Percentiles rank a stretch among this genome's conserved stretches.
phyloP scores from a whole-genome alignment of 2,113 vertebrate species.

The Oenanthe melanoleuca region DNA sequence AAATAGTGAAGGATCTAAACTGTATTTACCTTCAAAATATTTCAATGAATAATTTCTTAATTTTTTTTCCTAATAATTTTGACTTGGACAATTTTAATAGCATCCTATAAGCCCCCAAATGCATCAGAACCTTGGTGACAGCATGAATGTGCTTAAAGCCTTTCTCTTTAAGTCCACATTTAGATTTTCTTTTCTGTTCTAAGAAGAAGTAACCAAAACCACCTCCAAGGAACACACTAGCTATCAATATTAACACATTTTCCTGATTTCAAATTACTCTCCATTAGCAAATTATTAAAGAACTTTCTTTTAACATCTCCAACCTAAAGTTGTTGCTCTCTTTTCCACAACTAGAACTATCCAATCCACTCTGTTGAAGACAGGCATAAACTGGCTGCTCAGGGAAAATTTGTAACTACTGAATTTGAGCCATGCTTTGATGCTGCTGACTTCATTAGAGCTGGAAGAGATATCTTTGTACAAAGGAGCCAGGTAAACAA shows the following conservation, averaged over 20 bases:
- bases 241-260: background rate
- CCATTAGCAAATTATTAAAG: background rate
- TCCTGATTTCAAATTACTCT: background rate
- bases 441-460: constrained; percentile 97
- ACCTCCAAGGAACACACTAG: background rate
- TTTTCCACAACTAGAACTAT: constrained; percentile 82
- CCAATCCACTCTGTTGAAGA: constrained; percentile 93
- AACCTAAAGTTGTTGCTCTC: background rate
- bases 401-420: constrained; percentile 98
- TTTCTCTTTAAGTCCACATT: background rate
- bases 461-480: constrained; percentile 94
- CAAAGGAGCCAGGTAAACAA: constrained; percentile 94
- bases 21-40: background rate
- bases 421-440: constrained; percentile 98
- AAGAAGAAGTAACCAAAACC: background rate
- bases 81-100: background rate
- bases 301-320: background rate
- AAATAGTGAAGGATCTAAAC: background rate
- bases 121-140: background rate
- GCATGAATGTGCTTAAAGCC: background rate
- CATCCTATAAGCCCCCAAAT: background rate
- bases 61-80: background rate
- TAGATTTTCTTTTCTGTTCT: background rate
- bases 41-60: background rate
- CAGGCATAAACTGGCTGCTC: constrained; percentile 91